Conservation (phyloP, 92 coral and sea anemone species). For the Galaxea fascicularis region DNA sequence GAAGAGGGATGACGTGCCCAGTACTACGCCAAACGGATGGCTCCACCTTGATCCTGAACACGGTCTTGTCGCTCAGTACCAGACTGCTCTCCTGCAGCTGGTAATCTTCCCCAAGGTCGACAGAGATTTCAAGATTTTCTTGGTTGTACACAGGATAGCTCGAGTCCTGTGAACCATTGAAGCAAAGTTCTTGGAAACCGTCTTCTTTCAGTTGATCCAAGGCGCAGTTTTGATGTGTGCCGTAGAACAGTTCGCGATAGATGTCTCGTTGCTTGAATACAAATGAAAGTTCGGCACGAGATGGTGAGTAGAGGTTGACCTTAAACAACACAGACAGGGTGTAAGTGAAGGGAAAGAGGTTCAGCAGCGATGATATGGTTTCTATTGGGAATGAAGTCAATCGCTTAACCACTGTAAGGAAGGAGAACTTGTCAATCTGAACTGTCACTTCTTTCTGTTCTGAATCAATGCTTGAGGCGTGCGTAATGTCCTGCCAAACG, state of each 20-base stretch:
- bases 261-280: constrained; percentile 12
- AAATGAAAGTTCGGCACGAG: not conserved
- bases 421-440: not conserved
- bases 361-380: not conserved
- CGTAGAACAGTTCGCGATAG: constrained; percentile 1
- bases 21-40: not conserved
- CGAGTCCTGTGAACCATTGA: not conserved
- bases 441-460: not conserved
- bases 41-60: not conserved
- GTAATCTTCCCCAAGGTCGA: constrained; percentile 18
- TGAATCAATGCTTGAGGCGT: not conserved
- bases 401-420: not conserved
- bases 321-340: constrained; percentile 6
- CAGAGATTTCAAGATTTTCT: not conserved
- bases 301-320: not conserved
- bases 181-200: not conserved
- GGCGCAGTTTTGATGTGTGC: not conserved
- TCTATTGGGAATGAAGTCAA: not conserved
- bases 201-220: not conserved
- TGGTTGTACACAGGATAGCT: not conserved
- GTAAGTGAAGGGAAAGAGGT: not conserved
- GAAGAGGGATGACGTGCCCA: not conserved
- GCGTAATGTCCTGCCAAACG: constrained; percentile 1
- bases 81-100: not conserved
- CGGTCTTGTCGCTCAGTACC: not conserved